Conservation (phyloP, 2,888 invertebrate genomes). For the Eurois occulta region DNA sequence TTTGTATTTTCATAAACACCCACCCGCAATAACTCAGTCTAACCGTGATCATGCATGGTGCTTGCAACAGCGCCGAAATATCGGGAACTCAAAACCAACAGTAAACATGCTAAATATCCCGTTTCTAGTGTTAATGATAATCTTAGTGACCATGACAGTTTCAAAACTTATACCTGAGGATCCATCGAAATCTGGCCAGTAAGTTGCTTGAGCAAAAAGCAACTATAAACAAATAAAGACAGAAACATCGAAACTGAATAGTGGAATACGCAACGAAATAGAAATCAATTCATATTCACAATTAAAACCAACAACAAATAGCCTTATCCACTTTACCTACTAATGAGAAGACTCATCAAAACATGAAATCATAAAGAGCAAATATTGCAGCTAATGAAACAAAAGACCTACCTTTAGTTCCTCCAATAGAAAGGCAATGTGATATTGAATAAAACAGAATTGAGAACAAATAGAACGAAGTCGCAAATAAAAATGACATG, state of each 20-base stretch:
- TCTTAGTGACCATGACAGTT: no score
- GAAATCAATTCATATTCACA: background rate
- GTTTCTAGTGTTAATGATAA: no score
- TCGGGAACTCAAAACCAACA: no score
- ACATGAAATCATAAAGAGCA: slow-evolving; percentile 28
- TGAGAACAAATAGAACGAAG: slow-evolving; percentile 63
- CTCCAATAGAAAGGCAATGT: slow-evolving; percentile 60
- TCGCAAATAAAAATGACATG: slow-evolving; percentile 69
- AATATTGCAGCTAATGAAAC: slow-evolving; percentile 44
- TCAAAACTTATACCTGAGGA: background rate
- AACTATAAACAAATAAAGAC: background rate
- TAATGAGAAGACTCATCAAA: slow-evolving; percentile 29
- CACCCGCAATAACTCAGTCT: no score
- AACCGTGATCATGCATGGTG: no score
- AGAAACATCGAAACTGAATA: background rate
- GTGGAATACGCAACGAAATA: background rate
- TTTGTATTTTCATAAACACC: no score
- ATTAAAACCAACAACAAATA: slow-evolving; percentile 10
- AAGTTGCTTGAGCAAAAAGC: background rate
- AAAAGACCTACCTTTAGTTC: slow-evolving; percentile 67
- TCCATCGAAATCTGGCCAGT: background rate
- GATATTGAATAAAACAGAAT: slow-evolving; percentile 62
- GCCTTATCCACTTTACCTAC: background rate
- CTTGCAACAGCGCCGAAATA: no score
- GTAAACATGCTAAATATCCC: no score